Base-by-base conservation (phyloP, 2,888 invertebrate genomes). In the Epistrophella euchroma region DNA sequence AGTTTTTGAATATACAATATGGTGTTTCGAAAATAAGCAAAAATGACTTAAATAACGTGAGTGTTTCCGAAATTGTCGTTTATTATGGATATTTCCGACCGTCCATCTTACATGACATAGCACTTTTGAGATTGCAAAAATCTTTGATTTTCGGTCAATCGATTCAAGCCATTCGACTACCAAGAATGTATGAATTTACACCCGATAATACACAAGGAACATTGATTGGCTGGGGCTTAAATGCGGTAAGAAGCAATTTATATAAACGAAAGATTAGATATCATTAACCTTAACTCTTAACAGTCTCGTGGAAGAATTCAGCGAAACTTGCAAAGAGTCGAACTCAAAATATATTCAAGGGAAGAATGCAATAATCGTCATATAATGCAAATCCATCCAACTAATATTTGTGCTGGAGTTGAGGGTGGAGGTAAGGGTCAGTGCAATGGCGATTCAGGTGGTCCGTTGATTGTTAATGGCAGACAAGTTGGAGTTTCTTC, bases 361-460 rank as follows among this genome's bases (percentile, higher is more conserved):
- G 90, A 89, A 32, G 92, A 92, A 76, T 93, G 93, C 87, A 90
- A 89, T 17, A 82, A 83, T 2, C 90, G 90, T 0, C 92, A 92
- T 60, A 88, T 90, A 45, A 73, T 88, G 0, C 88, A 88, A 60
- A 89, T 92, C 45, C 90, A 91, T 77, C 72, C 83, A 1, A 91
- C 90, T 15, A 92, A 93, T 79, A 89, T 93, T 37, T 93, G 93
- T 88, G 93, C 93, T 2, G 93, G 93, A 1, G 88, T 92, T n/a
- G 90, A 91, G 2, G 91, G 91, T 70, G 93, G 93, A 6, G 93
- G 93, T 4, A 92, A 90, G 88, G 93, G 93, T 9, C 93, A 93
- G 81, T 93, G 93, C 86, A 92, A 90, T 78, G 92, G 92, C 3
- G 92, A 92, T 79, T 93, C 93, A 0, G 93, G 93, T 4, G 93